Evolutionary conservation across 2,888 invertebrate genomes (phyloP).

Genomic region (Drepana falcataria): DNA sequence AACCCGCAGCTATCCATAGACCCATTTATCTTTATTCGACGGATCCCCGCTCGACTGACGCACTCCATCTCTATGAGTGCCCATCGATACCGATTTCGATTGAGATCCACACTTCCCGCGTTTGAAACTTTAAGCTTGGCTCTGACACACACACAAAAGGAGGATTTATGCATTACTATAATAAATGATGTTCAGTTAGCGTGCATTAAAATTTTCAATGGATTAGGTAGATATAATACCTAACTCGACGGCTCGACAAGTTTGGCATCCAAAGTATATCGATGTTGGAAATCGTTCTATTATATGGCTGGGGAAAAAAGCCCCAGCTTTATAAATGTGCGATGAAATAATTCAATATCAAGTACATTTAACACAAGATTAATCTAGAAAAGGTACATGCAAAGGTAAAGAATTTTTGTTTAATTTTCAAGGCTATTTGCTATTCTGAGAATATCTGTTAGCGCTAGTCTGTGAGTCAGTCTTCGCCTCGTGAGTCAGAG

Average conservation of each 20-base stretch:
- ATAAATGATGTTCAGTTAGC: slow-evolving; percentile 41
- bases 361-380: neutral
- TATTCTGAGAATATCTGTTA: slow-evolving; percentile 70
- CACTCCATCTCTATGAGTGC: slow-evolving; percentile 45
- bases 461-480: slow-evolving; percentile 21
- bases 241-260: neutral
- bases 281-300: no score
- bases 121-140: slow-evolving; percentile 33
- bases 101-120: slow-evolving; percentile 33
- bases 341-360: no score
- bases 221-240: slow-evolving; percentile 6
- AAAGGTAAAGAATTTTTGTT: neutral
- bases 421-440: slow-evolving; percentile 62
- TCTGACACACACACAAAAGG: slow-evolving; percentile 48
- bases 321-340: no score
- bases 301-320: no score
- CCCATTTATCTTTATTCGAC: slow-evolving; percentile 72
- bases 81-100: slow-evolving; percentile 35
- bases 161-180: slow-evolving; percentile 45
- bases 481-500: slow-evolving; percentile 45
- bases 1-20: slow-evolving; percentile 49
- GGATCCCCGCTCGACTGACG: slow-evolving; percentile 50
- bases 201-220: slow-evolving; percentile 39
- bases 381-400: neutral
- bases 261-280: neutral